A percentile compares a stretch with the other conserved stretches of the same genome.
phyloP scores from a whole-genome alignment of 2,113 vertebrate genomes.

The Oxygymnocypris stewartii region DNA sequence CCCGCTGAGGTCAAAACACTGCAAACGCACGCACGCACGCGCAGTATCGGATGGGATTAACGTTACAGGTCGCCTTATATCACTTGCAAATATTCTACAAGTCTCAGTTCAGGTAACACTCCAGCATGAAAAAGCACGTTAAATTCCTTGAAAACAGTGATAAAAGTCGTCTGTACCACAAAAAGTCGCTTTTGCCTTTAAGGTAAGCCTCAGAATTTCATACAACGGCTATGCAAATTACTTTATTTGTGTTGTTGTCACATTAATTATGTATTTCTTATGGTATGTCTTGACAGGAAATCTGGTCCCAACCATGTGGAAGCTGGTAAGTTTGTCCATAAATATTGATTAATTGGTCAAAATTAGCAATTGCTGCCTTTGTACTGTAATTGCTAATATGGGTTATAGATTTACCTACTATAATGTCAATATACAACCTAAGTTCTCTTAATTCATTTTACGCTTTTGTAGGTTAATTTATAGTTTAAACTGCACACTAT shows the following conservation, averaged over 20 bases:
- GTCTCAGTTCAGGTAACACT: background rate
- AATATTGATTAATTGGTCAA: background rate
- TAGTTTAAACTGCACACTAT: background rate
- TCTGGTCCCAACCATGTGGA: conserved; percentile 9
- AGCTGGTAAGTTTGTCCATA: conserved; percentile 17
- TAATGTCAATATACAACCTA: too few relatives aligned
- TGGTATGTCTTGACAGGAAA: background rate
- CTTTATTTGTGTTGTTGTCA: background rate
- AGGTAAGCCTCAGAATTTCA: conserved; percentile 45
- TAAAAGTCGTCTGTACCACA: background rate
- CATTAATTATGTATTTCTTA: background rate
- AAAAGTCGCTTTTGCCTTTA: background rate
- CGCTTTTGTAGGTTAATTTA: background rate
- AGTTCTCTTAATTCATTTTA: background rate
- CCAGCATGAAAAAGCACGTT: conserved; percentile 56
- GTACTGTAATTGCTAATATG: background rate
- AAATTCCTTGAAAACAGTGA: conserved; percentile 44
- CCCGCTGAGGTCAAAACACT: background rate
- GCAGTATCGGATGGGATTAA: background rate
- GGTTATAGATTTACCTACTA: too few relatives aligned
- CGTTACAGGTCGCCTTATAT: conserved; percentile 4
- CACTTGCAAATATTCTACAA: background rate
- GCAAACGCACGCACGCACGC: background rate
- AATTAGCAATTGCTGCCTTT: background rate
- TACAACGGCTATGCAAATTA: background rate